Evolutionary conservation across 2,888 invertebrate genomes (phyloP), one percentile per base, ranked within the genome.

Genomic region (Dioctria rufipes): DNA sequence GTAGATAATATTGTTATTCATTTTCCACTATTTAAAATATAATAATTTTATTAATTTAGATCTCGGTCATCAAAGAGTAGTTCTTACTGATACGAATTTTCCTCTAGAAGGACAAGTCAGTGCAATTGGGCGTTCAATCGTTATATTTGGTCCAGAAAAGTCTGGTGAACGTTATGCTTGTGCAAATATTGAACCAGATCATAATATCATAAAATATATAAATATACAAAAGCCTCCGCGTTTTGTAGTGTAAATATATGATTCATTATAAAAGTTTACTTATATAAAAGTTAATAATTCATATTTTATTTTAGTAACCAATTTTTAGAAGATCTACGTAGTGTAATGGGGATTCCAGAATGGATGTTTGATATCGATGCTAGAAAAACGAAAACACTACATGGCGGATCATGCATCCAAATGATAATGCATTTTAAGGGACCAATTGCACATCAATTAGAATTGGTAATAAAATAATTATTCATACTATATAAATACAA

Each of bases 291-390:
- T 1, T 25, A 49, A 2, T 39, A 39, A 43, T 65, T 63, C 9
- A 43, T 61, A 43, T 80, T 73, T 42, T 69, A 81, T 86, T 88
- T 78, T 86, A 96, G 96, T 2, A 93, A 95, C 0, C 94, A 94
- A 88, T 97, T 97, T 89, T 92, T 97, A 84, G 93, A 93, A 81
- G 96, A 96, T 84, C 90, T 96, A 6, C 92, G 96, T 51, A 90
- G 91, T 78, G 93, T 96, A 43, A 92, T 97, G 93, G 96, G 96
- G 43, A 93, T 95, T 80, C 97, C 97, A 0, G 94, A 94, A 86
- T 97, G 97, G 97, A 95, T 96, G 93, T 87, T 97, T 84, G 93
- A 94, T 25, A 94, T 96, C 79, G 97, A 97, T 90, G 93, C 94
- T 54, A 91, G 96, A 5, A 93, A 93, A 87, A 96, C 96, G 0